Conservation (phyloP, 2,797 vertebrate species). For the Anabas testudineus region DNA sequence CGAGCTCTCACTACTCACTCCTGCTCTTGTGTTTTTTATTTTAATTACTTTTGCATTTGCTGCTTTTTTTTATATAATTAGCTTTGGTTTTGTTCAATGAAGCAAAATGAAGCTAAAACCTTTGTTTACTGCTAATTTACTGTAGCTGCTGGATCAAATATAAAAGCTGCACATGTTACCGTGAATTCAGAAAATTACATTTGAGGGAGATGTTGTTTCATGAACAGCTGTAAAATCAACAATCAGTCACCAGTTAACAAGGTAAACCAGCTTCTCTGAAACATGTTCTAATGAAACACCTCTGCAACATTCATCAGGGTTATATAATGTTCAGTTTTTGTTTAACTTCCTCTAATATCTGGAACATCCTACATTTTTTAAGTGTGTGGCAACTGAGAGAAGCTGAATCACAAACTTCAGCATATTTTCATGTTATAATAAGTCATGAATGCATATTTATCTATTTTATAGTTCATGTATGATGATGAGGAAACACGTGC, state of each 20-base stretch:
- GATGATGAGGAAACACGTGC: no score
- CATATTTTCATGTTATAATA: no score
- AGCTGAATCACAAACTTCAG: no score
- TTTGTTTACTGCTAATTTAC: background rate
- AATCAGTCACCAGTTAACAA: background rate
- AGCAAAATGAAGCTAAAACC: background rate
- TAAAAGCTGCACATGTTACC: background rate
- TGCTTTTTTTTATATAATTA: background rate
- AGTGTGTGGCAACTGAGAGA: background rate
- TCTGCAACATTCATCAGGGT: background rate
- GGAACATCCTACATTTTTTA: background rate
- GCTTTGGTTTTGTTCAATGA: background rate
- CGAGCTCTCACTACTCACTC: background rate
- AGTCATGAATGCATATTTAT: background rate
- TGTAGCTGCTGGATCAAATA: background rate
- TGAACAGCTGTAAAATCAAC: conserved; percentile 12
- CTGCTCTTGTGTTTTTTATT: background rate
- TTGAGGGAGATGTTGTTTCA: background rate
- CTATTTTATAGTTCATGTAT: no score
- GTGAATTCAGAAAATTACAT: background rate
- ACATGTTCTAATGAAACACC: background rate
- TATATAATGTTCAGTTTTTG: background rate
- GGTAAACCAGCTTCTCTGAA: conserved; percentile 3
- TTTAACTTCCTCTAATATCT: background rate
- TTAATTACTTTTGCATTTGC: background rate